Evolutionary conservation across 2,113 vertebrate species (phyloP), one percentile per base, ranked within the genome.

Genomic region (Melozone crissalis): DNA sequence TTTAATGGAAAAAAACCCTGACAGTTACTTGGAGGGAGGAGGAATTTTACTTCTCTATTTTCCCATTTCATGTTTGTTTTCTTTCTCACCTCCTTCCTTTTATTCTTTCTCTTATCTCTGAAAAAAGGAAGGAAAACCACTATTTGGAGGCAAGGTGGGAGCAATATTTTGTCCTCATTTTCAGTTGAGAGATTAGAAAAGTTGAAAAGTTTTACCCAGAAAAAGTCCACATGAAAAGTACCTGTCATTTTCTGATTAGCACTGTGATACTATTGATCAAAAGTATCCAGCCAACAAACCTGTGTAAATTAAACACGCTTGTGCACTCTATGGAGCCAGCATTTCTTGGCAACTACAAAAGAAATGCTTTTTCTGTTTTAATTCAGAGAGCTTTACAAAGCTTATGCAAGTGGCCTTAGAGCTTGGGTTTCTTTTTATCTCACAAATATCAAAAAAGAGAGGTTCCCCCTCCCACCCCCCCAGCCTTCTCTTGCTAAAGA

Each of bases 191-290:
- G 51, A 92, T 87, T 55, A 75, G 51, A 73, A 87, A 76, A 68
- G 55, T 72, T 89, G 74, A 82, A 51, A 91, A 95, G 37, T 72
- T 89, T 89, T 75, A 73, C 39, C 30, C 21, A 49, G 54, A 75
- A 67, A 31, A 96, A 74, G 24, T 72, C 80, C 43, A 57, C 46
- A 26, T 37, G 41, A 61, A 85, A 87, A 79, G 58, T 54, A 82
- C 15, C n/a, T 87, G 81, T 84, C 41, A 30, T 91, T 93, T 91
- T 79, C 71, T 84, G 81, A 89, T 87, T 87, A 89, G 62, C 77
- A 84, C 46, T 57, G 35, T 58, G 54, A 62, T 76, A 31, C 78
- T 87, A 31, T 61, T 69, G 63, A 93, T 76, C 46, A 85, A 85
- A 91, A 95, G 47, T 61, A 82, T 66, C 69, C 84, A 93, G 62